These are phyloP conservation scores for Microcebus jonahi DNA, from an alignment of 2,113 vertebrate genomes.

Conservation along the genomic window DNA sequence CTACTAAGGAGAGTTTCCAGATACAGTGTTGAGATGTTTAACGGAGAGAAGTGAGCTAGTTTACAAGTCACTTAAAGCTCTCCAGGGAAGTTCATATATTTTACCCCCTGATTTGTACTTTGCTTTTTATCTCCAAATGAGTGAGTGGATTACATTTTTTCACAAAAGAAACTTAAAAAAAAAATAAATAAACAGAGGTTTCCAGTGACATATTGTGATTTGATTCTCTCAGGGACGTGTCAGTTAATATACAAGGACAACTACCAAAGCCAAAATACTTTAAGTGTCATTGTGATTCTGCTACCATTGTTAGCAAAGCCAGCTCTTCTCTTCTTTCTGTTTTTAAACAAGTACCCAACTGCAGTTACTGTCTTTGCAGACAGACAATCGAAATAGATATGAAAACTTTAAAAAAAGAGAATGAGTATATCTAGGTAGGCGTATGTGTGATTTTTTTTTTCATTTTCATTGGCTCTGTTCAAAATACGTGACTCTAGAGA, in stretches of 20 bases:
- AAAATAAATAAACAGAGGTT: neutral
- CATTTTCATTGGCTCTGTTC: slow-evolving; percentile 38
- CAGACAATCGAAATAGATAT: slow-evolving; percentile 32
- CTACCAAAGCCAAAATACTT: neutral
- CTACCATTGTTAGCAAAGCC: neutral
- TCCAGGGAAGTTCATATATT: neutral
- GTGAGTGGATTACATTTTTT: neutral
- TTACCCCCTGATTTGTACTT: neutral
- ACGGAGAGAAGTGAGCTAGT: neutral
- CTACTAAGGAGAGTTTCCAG: neutral
- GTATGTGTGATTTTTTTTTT: neutral
- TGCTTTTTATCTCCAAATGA: neutral
- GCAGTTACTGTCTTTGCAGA: neutral
- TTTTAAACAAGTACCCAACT: neutral
- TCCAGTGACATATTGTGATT: neutral
- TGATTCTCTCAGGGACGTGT: neutral
- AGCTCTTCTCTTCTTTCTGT: neutral
- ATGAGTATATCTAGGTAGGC: neutral
- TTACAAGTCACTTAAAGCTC: neutral
- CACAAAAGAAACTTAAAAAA: neutral
- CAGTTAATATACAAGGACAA: neutral
- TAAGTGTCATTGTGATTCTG: neutral
- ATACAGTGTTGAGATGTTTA: neutral
- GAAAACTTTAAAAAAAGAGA: slow-evolving; percentile 38
- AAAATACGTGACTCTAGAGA: neutral